Percentiles rank a stretch among this genome's conserved stretches.
Evolutionary conservation across 2,113 vertebrate genomes (phyloP).

Genomic region (Protomyctophum bolini): DNA sequence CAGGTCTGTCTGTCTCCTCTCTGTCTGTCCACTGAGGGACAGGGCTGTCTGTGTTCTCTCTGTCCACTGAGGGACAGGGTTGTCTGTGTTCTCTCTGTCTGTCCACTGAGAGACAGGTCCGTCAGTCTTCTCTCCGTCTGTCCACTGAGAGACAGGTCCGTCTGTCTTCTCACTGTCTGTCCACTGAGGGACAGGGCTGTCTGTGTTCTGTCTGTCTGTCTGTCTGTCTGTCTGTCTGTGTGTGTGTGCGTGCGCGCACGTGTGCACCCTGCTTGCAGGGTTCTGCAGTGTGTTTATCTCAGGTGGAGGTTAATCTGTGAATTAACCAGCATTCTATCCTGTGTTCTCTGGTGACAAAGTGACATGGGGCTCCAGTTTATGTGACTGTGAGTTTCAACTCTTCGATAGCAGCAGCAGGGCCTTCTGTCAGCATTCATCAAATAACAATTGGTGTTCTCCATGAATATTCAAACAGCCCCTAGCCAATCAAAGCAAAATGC

Average conservation of each 20-base stretch:
- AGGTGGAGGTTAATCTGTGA: background rate
- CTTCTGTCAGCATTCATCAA: conserved; percentile 64
- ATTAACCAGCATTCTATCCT: background rate
- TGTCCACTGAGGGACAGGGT: background rate
- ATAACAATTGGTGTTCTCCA: conserved; percentile 56
- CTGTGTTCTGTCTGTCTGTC: background rate
- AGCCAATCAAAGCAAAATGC: conserved; percentile 47
- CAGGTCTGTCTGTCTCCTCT: too few species aligned
- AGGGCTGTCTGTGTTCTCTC: too few species aligned
- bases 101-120: conserved; percentile 2
- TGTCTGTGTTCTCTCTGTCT: background rate
- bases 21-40: too few species aligned
- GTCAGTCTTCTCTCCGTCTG: too few species aligned
- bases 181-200: background rate
- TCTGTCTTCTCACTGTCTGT: too few species aligned
- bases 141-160: too few species aligned
- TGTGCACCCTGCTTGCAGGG: too few species aligned
- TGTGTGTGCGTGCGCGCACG: too few species aligned
- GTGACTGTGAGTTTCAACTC: conserved; percentile 51
- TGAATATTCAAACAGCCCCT: conserved; percentile 59
- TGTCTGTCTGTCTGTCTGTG: too few species aligned
- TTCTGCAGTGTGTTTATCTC: background rate
- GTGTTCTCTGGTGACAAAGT: conserved; percentile 37
- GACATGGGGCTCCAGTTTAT: conserved; percentile 54
- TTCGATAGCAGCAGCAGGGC: conserved; percentile 58